Conservation (phyloP, 2,888 invertebrate genomes). For the Masnerella sp. region DNA sequence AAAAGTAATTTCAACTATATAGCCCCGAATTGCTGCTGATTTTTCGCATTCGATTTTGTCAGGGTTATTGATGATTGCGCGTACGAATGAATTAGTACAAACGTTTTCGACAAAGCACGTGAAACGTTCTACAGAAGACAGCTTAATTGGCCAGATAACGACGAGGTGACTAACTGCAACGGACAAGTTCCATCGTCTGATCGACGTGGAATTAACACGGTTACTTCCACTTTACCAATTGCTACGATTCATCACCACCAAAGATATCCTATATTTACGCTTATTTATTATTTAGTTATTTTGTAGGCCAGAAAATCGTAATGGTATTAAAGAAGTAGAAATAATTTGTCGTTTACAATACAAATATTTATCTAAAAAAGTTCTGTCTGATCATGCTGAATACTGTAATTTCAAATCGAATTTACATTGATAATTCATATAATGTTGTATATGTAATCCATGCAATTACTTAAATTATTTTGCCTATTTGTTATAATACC, state of each 20-base stretch:
- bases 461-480: no score
- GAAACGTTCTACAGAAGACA: slow-evolving; percentile 45
- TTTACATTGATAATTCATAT: no score
- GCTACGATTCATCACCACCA: slow-evolving; percentile 70
- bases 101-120: slow-evolving; percentile 43
- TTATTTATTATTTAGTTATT: slow-evolving; percentile 12
- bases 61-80: slow-evolving; percentile 43
- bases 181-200: slow-evolving; percentile 57
- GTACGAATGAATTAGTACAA: slow-evolving; percentile 50
- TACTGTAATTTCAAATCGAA: no score
- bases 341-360: no score
- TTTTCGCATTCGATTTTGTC: slow-evolving; percentile 29
- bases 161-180: slow-evolving; percentile 55
- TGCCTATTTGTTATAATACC: no score
- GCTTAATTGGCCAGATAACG: slow-evolving; percentile 60
- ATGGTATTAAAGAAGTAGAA: no score
- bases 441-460: no score
- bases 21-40: background rate
- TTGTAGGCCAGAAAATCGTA: no score
- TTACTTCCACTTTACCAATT: slow-evolving; percentile 71
- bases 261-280: slow-evolving; percentile 46
- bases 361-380: no score
- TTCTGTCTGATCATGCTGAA: no score
- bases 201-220: slow-evolving; percentile 72
- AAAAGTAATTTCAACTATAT: slow-evolving; percentile 39